Conservation (phyloP, 2,888 invertebrate species). For the Oscheius sp. region DNA sequence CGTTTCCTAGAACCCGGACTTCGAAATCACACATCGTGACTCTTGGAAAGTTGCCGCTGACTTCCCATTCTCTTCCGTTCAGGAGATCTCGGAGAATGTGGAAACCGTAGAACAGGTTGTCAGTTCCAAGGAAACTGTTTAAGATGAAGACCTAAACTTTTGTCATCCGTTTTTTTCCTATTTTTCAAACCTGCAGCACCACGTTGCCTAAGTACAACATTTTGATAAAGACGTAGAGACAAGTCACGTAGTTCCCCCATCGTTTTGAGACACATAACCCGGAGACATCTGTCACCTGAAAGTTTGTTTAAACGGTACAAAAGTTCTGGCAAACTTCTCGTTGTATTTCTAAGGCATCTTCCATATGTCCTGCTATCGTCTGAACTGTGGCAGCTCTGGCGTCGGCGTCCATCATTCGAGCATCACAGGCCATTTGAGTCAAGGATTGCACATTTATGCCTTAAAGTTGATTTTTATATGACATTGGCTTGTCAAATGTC, state of each 20-base stretch:
- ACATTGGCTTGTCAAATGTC: constrained; percentile 7
- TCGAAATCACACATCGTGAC: constrained; percentile 75
- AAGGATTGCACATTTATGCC: constrained; percentile 76
- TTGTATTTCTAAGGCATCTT: constrained; percentile 73
- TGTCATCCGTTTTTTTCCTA: not conserved
- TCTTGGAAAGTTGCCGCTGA: constrained; percentile 73
- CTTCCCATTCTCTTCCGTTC: constrained; percentile 73
- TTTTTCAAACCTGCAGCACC: constrained; percentile 58
- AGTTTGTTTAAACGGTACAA: not conserved
- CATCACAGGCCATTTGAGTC: constrained; percentile 75
- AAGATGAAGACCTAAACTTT: constrained; percentile 71
- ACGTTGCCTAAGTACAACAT: constrained; percentile 74
- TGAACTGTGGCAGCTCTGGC: constrained; percentile 73
- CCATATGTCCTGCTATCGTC: constrained; percentile 74
- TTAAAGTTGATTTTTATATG: constrained; percentile 56
- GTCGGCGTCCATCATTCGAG: constrained; percentile 74
- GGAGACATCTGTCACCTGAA: constrained; percentile 72
- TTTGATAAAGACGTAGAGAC: constrained; percentile 74
- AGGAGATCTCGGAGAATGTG: constrained; percentile 73
- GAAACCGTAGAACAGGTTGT: constrained; percentile 74
- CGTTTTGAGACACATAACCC: constrained; percentile 73
- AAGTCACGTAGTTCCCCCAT: constrained; percentile 74
- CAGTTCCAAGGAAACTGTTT: constrained; percentile 74
- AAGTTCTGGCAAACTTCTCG: constrained; percentile 61
- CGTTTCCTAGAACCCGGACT: constrained; percentile 75